Percentiles rank a stretch among this genome's conserved stretches.
Evolutionary conservation across 1,140 invertebrate species (phyloP).

Genomic region (Drosophila serrata): DNA sequence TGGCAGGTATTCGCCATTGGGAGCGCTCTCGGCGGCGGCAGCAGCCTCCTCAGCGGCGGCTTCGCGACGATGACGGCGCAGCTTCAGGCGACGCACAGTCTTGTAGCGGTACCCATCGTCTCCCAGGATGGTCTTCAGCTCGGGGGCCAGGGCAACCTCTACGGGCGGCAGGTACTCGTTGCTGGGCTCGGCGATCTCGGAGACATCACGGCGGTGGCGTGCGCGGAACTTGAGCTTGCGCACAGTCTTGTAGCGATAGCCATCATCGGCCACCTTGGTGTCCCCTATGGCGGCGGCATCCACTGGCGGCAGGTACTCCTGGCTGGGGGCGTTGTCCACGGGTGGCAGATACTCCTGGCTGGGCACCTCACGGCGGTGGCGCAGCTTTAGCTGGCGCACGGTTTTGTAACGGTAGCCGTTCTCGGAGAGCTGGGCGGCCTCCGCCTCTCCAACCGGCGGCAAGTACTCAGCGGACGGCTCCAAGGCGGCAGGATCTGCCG

Average conservation of each 20-base stretch:
- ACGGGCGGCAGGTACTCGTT: conserved; percentile 76
- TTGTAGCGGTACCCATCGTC: conserved; percentile 79
- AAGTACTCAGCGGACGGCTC: conserved; percentile 70
- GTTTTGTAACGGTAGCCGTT: conserved; percentile 74
- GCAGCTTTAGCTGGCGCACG: conserved; percentile 62
- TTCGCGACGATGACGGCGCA: conserved; percentile 76
- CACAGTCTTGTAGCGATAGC: conserved; percentile 71
- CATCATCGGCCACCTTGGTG: conserved; percentile 69
- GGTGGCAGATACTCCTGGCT: conserved; percentile 69
- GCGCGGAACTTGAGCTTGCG: conserved; percentile 65
- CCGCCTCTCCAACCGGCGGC: conserved; percentile 61
- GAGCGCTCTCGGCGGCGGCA: conserved; percentile 56
- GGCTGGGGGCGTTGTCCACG: conserved; percentile 39
- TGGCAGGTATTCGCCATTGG: conserved; percentile 71
- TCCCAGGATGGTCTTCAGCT: conserved; percentile 69
- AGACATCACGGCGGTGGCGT: conserved; percentile 76
- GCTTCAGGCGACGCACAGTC: conserved; percentile 76
- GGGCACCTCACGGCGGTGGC: conserved; percentile 71
- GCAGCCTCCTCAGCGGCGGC: conserved; percentile 38
- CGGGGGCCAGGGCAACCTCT: conserved; percentile 71
- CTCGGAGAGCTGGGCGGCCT: conserved; percentile 60
- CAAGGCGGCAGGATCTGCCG: conserved; percentile 30
- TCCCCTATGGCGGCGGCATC: conserved; percentile 54
- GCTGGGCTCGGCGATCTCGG: conserved; percentile 67
- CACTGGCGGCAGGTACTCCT: conserved; percentile 69